Base-by-base conservation (phyloP, 2,113 vertebrate species). In the Laticauda colubrina region DNA sequence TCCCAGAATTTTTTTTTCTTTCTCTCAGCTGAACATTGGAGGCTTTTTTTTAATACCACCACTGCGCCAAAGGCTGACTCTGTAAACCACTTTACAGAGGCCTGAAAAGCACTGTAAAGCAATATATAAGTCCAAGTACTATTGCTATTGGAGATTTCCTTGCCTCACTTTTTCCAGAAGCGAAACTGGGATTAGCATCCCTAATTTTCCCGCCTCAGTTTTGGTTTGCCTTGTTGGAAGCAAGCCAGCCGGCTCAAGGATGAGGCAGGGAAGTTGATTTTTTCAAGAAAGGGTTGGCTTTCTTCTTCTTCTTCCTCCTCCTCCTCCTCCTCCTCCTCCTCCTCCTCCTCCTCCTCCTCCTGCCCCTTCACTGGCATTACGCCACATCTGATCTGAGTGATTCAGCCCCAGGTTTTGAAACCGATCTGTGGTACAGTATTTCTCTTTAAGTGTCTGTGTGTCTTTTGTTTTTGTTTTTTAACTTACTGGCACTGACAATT, bases 401-500 rank as follows among this genome's bases (percentile, higher is more conserved):
- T 93, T 93, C 92, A 90, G 7, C 20, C 61, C 39, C 29, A 91
- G 81, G 81, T 91, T 93, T 91, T 48, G 93, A 88, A 91, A 93
- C 90, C 2, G 61, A 91, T 59, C 54, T 93, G 86, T 45, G 53
- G 54, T 39, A 53, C 64, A 14, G 64, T 29, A 85, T 87, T 93
- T 93, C 87, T 91, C 85, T 75, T 91, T 69, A 87, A 87, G 43
- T 54, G 59, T 15, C 12, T 69, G 51, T 20, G 26, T 87, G 3
- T 51, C 3, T 4, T 59, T 6, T 48, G 45, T 1, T 89, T 1
- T 21, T 24, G 69, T 75, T 69, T 39, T 75, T 64, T 26, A 75
- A 56, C 39, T 93, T 91, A 88, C 90, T 81, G 90, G 86, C 87
- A 93, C 23, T 85, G 87, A 75, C 51, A 18, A 39, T 57, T 87